Conservation (phyloP, 92 coral and sea anemone species). For the Siderastrea radians region DNA sequence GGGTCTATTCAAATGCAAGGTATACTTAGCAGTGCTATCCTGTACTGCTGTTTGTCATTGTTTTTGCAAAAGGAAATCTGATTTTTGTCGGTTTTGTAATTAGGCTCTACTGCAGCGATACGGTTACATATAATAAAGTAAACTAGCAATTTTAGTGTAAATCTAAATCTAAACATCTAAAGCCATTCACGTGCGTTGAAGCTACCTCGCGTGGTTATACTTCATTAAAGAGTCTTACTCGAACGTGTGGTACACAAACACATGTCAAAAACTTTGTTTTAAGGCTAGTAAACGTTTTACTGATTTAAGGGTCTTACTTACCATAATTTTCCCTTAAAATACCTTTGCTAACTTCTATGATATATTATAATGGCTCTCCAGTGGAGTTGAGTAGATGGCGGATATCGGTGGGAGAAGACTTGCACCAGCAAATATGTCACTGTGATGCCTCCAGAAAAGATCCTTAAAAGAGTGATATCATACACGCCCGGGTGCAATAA, state of each 20-base stretch:
- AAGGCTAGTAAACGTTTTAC: background rate
- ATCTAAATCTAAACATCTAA: background rate
- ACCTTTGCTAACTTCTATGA: conserved; percentile 3
- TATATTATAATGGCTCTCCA: background rate
- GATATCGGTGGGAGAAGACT: conserved; percentile 61
- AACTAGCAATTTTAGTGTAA: background rate
- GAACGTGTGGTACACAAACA: conserved; percentile 20
- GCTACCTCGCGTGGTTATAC: background rate
- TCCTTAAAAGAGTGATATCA: conserved; percentile 25
- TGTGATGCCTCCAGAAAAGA: conserved; percentile 32
- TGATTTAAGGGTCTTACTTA: background rate
- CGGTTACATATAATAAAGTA: background rate
- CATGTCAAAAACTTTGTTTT: background rate
- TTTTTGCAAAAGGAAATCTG: background rate
- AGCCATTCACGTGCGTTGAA: background rate
- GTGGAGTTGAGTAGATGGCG: conserved; percentile 1
- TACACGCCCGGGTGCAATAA: background rate
- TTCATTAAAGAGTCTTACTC: conserved; percentile 59
- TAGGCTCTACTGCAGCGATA: background rate
- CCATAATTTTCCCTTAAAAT: conserved; percentile 7
- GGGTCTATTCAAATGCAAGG: background rate
- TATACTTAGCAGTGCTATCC: background rate
- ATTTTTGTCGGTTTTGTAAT: background rate
- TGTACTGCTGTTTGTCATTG: background rate
- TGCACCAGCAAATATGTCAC: conserved; percentile 28